These are phyloP conservation scores for Synodontis membranacea DNA, from an alignment of 2,113 vertebrate species.

Conservation along the genomic window DNA sequence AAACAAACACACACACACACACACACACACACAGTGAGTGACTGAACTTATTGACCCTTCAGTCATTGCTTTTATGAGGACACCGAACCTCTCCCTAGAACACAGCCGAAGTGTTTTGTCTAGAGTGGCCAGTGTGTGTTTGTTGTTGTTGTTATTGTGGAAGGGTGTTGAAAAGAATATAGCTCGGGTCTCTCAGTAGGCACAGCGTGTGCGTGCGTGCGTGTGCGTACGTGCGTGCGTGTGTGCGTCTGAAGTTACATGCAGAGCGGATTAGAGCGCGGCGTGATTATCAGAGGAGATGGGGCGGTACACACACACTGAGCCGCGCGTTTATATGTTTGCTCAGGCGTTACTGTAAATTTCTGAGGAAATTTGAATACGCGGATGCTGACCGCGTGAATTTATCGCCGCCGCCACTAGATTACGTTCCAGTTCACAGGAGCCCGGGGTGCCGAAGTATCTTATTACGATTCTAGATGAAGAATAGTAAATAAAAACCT, in stretches of 20 bases:
- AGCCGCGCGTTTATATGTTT: conserved; percentile 51
- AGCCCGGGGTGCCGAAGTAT: conserved; percentile 64
- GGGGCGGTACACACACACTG: conserved; percentile 9
- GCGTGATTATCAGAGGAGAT: conserved; percentile 19
- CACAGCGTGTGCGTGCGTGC: not conserved
- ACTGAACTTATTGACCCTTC: not conserved
- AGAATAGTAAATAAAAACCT: conserved; percentile 70
- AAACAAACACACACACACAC: conserved; percentile 19
- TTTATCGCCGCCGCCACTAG: conserved; percentile 68
- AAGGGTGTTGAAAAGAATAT: not conserved
- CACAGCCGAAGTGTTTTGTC: not conserved
- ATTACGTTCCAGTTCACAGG: conserved; percentile 68
- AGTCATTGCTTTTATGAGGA: not conserved
- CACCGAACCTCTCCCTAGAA: not conserved
- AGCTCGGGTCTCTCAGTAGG: conserved; percentile 21
- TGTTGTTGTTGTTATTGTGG: not conserved
- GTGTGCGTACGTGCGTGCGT: not conserved
- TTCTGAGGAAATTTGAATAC: conserved; percentile 63
- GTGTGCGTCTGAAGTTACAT: conserved; percentile 21
- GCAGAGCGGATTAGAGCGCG: conserved; percentile 40
- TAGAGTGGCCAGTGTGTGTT: not conserved
- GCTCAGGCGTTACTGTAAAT: conserved; percentile 42
- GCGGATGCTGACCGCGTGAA: conserved; percentile 61
- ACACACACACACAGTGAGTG: conserved; percentile 14
- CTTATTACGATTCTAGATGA: conserved; percentile 71